Conservation (phyloP, 2,113 vertebrate species). For the Meleagris gallopavo region DNA sequence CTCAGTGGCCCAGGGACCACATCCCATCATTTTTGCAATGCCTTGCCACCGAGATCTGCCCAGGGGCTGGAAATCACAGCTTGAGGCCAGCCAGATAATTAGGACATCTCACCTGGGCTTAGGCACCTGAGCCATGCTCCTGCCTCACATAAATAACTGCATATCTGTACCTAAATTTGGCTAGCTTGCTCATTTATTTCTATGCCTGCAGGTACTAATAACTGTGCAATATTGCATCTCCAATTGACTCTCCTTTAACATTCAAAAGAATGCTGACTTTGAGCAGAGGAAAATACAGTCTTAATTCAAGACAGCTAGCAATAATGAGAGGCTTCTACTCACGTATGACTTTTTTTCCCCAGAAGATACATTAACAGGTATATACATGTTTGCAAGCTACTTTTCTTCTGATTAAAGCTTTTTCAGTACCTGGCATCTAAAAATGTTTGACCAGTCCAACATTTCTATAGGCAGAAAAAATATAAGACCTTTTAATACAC, state of each 20-base stretch:
- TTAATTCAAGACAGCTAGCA: background rate
- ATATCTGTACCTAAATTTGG: background rate
- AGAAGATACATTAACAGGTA: background rate
- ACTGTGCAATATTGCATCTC: background rate
- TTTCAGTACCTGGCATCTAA: background rate
- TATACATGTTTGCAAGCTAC: background rate
- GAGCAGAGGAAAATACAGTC: background rate
- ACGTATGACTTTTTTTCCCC: background rate
- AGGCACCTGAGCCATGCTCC: background rate
- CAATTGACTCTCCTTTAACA: background rate
- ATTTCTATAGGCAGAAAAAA: constrained; percentile 5
- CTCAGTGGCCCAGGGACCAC: background rate
- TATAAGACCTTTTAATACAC: background rate
- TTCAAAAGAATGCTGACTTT: background rate
- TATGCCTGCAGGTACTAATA: background rate
- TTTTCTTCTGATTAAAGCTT: background rate
- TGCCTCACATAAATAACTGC: background rate
- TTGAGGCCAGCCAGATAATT: background rate
- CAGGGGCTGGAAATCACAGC: background rate
- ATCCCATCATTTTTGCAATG: background rate
- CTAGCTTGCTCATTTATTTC: background rate
- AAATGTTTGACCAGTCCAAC: background rate
- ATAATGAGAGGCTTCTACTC: background rate
- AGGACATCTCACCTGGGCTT: background rate
- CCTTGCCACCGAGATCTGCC: background rate